Percentiles rank a stretch among this genome's conserved stretches.
phyloP scores from a whole-genome alignment of 1,140 invertebrate genomes.

The Hyposmocoma kahamanoa region DNA sequence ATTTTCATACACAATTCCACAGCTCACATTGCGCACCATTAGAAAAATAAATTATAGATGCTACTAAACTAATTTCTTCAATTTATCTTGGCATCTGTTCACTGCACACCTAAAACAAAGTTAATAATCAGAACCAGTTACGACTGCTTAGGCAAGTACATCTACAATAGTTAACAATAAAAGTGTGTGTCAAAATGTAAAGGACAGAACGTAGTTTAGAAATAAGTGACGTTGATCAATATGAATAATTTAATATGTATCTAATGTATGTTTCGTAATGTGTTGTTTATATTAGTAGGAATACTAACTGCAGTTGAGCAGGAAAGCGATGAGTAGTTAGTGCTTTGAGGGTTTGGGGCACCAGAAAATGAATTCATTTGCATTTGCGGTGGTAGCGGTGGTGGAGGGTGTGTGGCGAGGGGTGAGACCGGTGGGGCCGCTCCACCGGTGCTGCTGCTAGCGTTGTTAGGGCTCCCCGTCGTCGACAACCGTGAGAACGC shows the following conservation, averaged over 20 bases:
- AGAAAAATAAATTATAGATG: conserved; percentile 72
- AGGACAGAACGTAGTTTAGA: background rate
- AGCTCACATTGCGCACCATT: conserved; percentile 69
- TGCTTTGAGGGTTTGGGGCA: conserved; percentile 44
- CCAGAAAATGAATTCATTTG: conserved; percentile 46
- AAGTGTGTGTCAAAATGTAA: too few relatives aligned
- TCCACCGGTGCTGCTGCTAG: conserved; percentile 21
- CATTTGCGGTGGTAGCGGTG: conserved; percentile 30
- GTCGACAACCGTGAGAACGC: conserved; percentile 88
- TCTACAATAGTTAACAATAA: too few relatives aligned
- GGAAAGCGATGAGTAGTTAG: conserved; percentile 51
- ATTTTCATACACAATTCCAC: conserved; percentile 60
- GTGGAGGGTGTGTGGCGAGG: conserved; percentile 46
- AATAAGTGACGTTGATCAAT: background rate
- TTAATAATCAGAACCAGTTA: too few relatives aligned
- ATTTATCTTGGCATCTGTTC: conserved; percentile 71
- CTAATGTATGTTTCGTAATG: too few relatives aligned
- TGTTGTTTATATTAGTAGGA: too few relatives aligned
- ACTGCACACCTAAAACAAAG: conserved; percentile 55
- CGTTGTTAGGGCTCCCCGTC: conserved; percentile 42
- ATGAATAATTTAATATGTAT: too few relatives aligned
- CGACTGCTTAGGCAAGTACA: too few relatives aligned
- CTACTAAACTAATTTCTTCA: conserved; percentile 52
- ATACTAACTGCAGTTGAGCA: conserved; percentile 61
- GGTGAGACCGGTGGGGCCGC: conserved; percentile 43